These are phyloP conservation scores for Drosophila grimshawi DNA, from an alignment of 1,140 invertebrate species.

Conservation along the genomic window DNA sequence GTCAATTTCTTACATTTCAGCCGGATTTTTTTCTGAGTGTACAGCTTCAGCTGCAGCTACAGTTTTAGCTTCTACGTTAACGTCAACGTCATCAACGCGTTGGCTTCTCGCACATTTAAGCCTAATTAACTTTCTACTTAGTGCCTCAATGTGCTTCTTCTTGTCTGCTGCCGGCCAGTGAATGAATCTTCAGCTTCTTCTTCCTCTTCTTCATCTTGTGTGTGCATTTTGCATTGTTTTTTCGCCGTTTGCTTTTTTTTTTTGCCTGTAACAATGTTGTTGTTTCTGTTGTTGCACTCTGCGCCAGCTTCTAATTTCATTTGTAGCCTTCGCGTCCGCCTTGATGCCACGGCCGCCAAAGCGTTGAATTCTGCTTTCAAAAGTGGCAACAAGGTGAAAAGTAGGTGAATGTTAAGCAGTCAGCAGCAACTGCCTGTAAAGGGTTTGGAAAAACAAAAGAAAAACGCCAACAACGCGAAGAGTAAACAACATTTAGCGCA, in stretches of 20 bases:
- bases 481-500: conserved; percentile 79
- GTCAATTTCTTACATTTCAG: too few relatives aligned
- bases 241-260: conserved; percentile 15
- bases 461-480: conserved; percentile 63
- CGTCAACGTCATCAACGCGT: not conserved
- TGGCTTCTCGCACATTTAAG: conserved; percentile 75
- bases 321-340: conserved; percentile 67
- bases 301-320: conserved; percentile 81
- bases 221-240: conserved; percentile 69
- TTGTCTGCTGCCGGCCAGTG: conserved; percentile 21
- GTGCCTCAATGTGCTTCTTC: conserved; percentile 51
- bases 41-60: conserved; percentile 20
- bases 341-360: conserved; percentile 71
- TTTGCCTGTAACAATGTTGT: conserved; percentile 25
- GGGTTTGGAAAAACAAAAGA: conserved; percentile 60
- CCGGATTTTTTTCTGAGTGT: too few relatives aligned
- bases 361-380: conserved; percentile 61
- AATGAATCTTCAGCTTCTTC: conserved; percentile 34
- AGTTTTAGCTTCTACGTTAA: not conserved
- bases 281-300: conserved; percentile 52
- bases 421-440: conserved; percentile 34
- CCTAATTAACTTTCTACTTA: conserved; percentile 83
- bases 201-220: conserved; percentile 33
- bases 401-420: conserved; percentile 80
- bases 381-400: conserved; percentile 74